Percentiles rank a stretch among this genome's conserved stretches.
Conservation (phyloP, 2,888 invertebrate species). For the Odontocolon sp. region DNA sequence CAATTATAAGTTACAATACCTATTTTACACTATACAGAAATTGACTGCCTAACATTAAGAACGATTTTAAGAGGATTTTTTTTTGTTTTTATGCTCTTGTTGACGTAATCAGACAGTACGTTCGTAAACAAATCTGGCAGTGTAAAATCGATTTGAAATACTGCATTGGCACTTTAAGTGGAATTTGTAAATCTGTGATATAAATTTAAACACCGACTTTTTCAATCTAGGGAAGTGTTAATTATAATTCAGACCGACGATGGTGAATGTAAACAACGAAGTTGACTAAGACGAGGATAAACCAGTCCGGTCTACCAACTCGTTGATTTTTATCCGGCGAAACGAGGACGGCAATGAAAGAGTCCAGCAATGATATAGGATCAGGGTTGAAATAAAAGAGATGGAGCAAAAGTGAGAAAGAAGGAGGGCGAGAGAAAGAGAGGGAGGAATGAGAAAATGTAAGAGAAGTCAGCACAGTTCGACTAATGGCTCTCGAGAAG, state of each 20-base stretch:
- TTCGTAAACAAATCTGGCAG: no score
- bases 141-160: no score
- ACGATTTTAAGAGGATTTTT: no score
- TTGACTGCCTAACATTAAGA: no score
- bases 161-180: no score
- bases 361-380: slow-evolving; percentile 33
- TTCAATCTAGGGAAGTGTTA: no score
- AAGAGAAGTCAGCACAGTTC: slow-evolving; percentile 52
- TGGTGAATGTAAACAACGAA: background rate
- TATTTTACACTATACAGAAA: no score
- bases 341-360: slow-evolving; percentile 4
- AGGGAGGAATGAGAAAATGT: slow-evolving; percentile 57
- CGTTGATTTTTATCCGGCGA: background rate
- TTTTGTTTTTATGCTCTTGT: no score
- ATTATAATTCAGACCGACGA: background rate
- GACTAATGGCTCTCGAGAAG: slow-evolving; percentile 69
- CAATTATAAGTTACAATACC: slow-evolving; percentile 31
- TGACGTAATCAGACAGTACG: no score
- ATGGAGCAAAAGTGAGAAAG: slow-evolving; percentile 3
- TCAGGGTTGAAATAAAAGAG: background rate
- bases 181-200: no score
- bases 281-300: background rate
- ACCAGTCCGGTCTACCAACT: background rate
- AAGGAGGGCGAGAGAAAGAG: slow-evolving; percentile 46
- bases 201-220: no score